Evolutionary conservation across 2,888 invertebrate species (phyloP).

Genomic region (Xestia xanthographa): DNA sequence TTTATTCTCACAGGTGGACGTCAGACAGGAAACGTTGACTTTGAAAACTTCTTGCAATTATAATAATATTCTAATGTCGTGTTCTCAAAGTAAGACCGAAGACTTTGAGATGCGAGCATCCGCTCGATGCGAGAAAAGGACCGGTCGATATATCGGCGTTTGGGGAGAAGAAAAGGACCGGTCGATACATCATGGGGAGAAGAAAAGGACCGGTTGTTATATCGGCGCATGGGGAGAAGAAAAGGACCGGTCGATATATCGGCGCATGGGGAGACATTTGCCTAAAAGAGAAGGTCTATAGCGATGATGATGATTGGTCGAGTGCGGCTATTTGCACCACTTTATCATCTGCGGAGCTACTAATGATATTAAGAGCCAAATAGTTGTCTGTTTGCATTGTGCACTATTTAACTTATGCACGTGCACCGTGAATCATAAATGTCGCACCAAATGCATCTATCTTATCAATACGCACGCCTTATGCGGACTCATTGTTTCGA

Average conservation of each 20-base stretch:
- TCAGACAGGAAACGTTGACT: neutral
- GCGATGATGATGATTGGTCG: neutral
- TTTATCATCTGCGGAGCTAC: neutral
- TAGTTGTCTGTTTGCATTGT: constrained; percentile 22
- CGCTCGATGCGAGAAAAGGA: too few species aligned
- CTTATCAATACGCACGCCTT: constrained; percentile 25
- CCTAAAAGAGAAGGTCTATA: neutral
- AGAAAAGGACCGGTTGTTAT: neutral
- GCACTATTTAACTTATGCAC: constrained; percentile 8
- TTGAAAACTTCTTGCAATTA: neutral
- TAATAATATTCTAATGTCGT: neutral
- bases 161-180: neutral
- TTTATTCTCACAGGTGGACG: neutral
- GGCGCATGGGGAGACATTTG: neutral
- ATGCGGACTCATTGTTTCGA: constrained; percentile 34
- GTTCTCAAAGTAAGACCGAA: neutral
- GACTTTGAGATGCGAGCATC: neutral
- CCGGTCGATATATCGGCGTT: neutral
- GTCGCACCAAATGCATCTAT: constrained; percentile 3
- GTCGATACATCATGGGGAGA: too few species aligned
- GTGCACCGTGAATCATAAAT: constrained; percentile 19
- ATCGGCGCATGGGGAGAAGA: too few species aligned
- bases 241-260: neutral
- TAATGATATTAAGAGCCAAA: neutral
- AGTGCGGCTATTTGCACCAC: neutral